A percentile compares a stretch with the other conserved stretches of the same genome.
Evolutionary conservation across 1,140 invertebrate genomes (phyloP).

Genomic region (Drosophila auraria): DNA sequence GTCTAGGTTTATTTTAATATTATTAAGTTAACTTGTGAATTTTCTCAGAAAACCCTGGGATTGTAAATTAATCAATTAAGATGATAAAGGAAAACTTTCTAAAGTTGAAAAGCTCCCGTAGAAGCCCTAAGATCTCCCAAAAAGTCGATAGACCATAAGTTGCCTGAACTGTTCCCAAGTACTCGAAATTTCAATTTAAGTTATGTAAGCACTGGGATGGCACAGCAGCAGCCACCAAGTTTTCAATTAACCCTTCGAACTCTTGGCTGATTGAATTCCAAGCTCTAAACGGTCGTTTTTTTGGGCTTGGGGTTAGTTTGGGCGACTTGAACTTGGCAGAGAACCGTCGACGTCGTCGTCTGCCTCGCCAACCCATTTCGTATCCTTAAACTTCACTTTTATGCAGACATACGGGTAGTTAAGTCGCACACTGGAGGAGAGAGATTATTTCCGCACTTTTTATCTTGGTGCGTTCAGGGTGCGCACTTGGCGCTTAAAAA

Average conservation of each 20-base stretch:
- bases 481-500: constrained; percentile 63
- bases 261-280: constrained; percentile 54
- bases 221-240: constrained; percentile 21
- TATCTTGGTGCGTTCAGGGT: constrained; percentile 61
- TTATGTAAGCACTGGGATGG: constrained; percentile 18
- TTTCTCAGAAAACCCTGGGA: no score
- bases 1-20: no score
- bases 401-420: constrained; percentile 57
- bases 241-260: constrained; percentile 53
- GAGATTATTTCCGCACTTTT: constrained; percentile 58
- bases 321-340: constrained; percentile 44
- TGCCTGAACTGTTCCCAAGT: constrained; percentile 15
- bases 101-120: neutral
- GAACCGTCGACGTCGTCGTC: constrained; percentile 7
- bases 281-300: constrained; percentile 12
- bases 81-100: neutral
- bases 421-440: constrained; percentile 35
- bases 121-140: neutral
- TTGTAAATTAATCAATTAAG: neutral
- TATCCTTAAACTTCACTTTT: constrained; percentile 52
- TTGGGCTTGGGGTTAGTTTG: constrained; percentile 11
- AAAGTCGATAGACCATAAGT: constrained; percentile 6
- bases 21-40: neutral
- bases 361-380: constrained; percentile 16
- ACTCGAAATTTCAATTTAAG: constrained; percentile 42